Evolutionary conservation across 2,888 invertebrate species (phyloP), one percentile per base, ranked within the genome.

Genomic region (Hermaeophaga mercurialis): DNA sequence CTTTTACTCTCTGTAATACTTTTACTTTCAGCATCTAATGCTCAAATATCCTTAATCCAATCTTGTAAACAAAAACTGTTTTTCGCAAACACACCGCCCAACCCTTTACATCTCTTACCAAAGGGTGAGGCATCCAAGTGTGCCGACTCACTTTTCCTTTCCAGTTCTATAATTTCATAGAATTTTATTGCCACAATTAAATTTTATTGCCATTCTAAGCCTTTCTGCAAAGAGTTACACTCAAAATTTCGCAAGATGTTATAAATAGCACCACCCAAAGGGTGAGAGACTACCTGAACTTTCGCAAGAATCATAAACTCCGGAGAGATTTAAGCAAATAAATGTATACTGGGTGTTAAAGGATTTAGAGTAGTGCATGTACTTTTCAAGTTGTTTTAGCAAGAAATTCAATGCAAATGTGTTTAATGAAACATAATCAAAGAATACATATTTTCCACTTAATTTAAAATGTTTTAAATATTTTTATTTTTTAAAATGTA

Each of bases 61-160:
- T 52, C 19, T 44, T 8, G 33, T 12, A 34, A 34, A 52, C 43
- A 52, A 52, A 43, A 33, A 31, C 14, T 31, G 33, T 31, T 11
- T 18, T 48, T 24, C 22, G 34, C 24, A 54, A 54, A 54, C 54
- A 47, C 19, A 54, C 39, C 54, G 54, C 54, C 54, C 47, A 47
- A 39, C 11, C 15, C 24, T 33, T 47, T 54, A 46, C 24, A 47
- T 24, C 34, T 46, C 11, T n/a, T n/a, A 6, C n/a, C 31, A 9
- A 11, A 53, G 39, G 19, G 19, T 19, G 11, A 12, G 28, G 22
- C 18, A 33, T 54, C 47, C 39, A 41, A 39, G 47, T 41, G 54
- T 47, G 54, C 47, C 54, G 54, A 31, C 54, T 46, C 34, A 54
- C 54, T 54, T 48, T 47, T 33, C 31, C 48, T 54, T 47, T 54